Evolutionary conservation across 1,140 invertebrate species (phyloP).

Genomic region (Bombus superbus): DNA sequence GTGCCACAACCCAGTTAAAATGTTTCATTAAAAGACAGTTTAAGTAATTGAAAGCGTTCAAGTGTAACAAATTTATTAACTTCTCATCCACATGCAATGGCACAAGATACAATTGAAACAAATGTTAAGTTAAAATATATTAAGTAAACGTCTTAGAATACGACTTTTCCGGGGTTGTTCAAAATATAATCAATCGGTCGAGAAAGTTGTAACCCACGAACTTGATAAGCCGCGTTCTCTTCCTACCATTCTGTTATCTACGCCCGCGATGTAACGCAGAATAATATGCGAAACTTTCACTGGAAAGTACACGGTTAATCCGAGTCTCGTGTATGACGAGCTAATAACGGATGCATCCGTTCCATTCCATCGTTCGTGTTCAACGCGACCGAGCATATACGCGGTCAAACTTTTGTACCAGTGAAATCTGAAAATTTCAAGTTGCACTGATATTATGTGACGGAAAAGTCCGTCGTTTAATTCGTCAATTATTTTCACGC

Average conservation of each 20-base stretch:
- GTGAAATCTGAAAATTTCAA: conserved; percentile 21
- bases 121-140: neutral
- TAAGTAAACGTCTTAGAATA: neutral
- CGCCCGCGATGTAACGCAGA: conserved; percentile 42
- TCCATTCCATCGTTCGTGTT: neutral
- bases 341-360: conserved; percentile 44
- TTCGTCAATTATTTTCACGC: neutral
- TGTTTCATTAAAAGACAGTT: neutral
- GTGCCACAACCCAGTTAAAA: neutral
- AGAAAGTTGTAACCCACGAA: conserved; percentile 45
- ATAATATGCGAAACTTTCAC: conserved; percentile 64
- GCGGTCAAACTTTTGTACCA: neutral
- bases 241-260: conserved; percentile 61
- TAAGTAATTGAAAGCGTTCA: no score
- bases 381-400: neutral
- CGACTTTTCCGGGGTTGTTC: neutral
- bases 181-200: conserved; percentile 49
- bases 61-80: no score
- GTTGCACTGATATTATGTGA: neutral
- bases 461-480: neutral
- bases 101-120: neutral
- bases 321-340: conserved; percentile 27
- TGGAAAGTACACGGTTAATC: conserved; percentile 56
- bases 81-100: no score
- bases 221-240: conserved; percentile 50